Evolutionary conservation across 2,113 vertebrate species (phyloP).

Genomic region (Percina caprodes): DNA sequence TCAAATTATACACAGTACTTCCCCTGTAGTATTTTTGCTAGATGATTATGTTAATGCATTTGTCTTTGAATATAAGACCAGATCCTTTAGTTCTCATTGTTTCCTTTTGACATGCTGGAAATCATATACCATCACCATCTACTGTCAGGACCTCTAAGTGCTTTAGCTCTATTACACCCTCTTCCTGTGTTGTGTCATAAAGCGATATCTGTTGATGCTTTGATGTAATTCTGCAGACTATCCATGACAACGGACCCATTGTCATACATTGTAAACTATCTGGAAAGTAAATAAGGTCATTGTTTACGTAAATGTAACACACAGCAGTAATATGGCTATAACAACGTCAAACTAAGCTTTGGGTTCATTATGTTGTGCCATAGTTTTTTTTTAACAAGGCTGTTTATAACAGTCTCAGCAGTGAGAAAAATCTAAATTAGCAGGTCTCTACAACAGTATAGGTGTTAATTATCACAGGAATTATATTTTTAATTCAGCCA

Average conservation of each 20-base stretch:
- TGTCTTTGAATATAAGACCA: background rate
- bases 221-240: conserved; percentile 6
- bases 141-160: background rate
- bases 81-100: background rate
- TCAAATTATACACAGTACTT: background rate
- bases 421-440: background rate
- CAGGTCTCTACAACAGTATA: background rate
- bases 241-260: conserved; percentile 12
- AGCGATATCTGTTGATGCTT: background rate
- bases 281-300: conserved; percentile 7
- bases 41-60: background rate
- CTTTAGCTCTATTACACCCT: background rate
- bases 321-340: background rate
- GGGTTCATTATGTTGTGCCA: background rate
- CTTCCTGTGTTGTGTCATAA: background rate
- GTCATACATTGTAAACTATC: background rate
- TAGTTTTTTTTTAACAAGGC: background rate
- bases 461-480: background rate
- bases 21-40: background rate
- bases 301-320: background rate
- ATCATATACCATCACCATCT: background rate
- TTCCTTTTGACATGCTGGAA: background rate
- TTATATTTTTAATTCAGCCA: background rate
- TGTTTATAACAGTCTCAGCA: background rate
- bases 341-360: background rate